Evolutionary conservation across 2,888 invertebrate genomes (phyloP), one percentile per base, ranked within the genome.

Genomic region (Phoronis australis): DNA sequence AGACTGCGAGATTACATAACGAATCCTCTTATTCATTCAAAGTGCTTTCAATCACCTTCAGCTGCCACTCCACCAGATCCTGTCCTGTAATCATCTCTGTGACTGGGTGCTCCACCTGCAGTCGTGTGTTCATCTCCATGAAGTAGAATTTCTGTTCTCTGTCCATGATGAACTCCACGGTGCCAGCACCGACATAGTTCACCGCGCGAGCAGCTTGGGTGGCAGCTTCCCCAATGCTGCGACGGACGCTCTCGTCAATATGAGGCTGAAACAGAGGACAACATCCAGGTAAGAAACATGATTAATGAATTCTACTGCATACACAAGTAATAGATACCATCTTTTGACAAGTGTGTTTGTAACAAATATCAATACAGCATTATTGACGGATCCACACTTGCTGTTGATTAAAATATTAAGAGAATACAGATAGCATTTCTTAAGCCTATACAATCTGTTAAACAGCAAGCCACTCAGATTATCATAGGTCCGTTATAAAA

Each of bases 121-220:
- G 69, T 18, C 99, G 82, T 0, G 99, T 99, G 78, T 99, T 99
- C 99, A 99, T 99, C 82, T 99, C 99, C 99, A 99, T 99, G 75
- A 99, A 99, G 79, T 91, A 93, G 75, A 99, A 99, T 54, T 87
- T 86, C 58, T 90, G 85, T 40, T 87, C 85, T 47, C 82, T 80
- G 73, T 99, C 96, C 74, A 95, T 82, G 60, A 97, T 95, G 75
- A 99, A 99, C 77, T 97, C 97, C 0, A 99, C 96, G 0, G 99
- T 99, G 24, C 97, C 73, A 2, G 97, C 97, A 21, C 97, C 97
- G 1, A 95, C 91, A 76, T 99, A 99, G 38, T 89, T 87, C 0
- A 97, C 97, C 3, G 97, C 97, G 71, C 85, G 84, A 0, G 97
- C 97, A 1, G 96, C 97, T 47, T 85, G 82, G 0, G 96, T 93